phyloP scores from a whole-genome alignment of 2,888 invertebrate genomes.

The Cylloceria caligata region DNA sequence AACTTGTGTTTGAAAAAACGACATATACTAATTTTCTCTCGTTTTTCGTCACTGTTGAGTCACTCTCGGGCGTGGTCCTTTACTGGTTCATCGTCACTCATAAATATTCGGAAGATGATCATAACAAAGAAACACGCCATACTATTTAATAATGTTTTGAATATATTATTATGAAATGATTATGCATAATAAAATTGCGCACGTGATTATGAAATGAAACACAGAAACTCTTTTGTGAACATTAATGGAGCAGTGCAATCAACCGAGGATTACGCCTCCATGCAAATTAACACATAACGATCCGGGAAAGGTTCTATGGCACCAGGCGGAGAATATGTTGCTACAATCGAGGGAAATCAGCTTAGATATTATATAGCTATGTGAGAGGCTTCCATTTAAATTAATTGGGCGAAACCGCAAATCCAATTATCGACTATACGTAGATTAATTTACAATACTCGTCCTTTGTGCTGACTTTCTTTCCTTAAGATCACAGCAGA shows the following conservation, averaged over 20 bases:
- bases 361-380: slow-evolving; percentile 31
- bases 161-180: neutral
- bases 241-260: slow-evolving; percentile 33
- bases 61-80: too few relatives aligned
- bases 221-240: slow-evolving; percentile 7
- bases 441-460: slow-evolving; percentile 10
- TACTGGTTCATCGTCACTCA: too few relatives aligned
- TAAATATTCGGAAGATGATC: too few relatives aligned
- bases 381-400: slow-evolving; percentile 30
- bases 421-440: slow-evolving; percentile 53
- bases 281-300: slow-evolving; percentile 28
- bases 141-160: too few relatives aligned
- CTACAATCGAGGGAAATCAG: neutral
- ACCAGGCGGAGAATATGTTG: slow-evolving; percentile 1
- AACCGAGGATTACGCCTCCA: neutral
- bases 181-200: neutral
- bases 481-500: neutral
- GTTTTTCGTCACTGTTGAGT: too few relatives aligned
- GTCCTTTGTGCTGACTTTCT: neutral
- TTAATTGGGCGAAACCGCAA: slow-evolving; percentile 52
- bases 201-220: slow-evolving; percentile 9
- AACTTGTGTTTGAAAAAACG: too few relatives aligned
- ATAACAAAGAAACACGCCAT: too few relatives aligned
- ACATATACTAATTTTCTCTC: too few relatives aligned
- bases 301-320: too few relatives aligned